Conservation (phyloP, 2,113 vertebrate genomes). For the Perca schrenkii region DNA sequence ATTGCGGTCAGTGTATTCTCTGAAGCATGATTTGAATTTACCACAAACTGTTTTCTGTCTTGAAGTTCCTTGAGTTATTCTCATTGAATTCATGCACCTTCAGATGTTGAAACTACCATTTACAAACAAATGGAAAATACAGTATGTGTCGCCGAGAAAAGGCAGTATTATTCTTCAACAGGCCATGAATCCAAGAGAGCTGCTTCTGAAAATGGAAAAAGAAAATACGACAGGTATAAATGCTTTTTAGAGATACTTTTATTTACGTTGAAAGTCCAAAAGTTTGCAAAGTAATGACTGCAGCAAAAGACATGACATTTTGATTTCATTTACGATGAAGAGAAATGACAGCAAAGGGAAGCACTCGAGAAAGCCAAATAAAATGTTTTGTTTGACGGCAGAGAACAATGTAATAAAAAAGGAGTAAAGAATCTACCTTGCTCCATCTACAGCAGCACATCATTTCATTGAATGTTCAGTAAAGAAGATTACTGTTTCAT, state of each 20-base stretch:
- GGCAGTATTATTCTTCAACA: neutral
- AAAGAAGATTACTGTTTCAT: conserved; percentile 73
- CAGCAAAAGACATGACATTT: conserved; percentile 65
- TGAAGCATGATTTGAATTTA: conserved; percentile 36
- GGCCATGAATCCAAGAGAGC: conserved; percentile 26
- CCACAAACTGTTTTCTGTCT: conserved; percentile 18
- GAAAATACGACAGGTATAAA: conserved; percentile 40
- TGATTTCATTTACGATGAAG: conserved; percentile 70
- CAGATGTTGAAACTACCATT: conserved; percentile 24
- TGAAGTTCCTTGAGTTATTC: conserved; percentile 21
- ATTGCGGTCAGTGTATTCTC: neutral
- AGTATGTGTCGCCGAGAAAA: neutral
- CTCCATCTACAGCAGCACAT: conserved; percentile 55
- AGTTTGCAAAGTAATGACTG: conserved; percentile 75
- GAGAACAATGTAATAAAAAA: conserved; percentile 69
- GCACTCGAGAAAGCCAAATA: conserved; percentile 61
- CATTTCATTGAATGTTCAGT: conserved; percentile 72
- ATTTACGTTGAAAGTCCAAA: conserved; percentile 58
- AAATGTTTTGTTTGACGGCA: conserved; percentile 62
- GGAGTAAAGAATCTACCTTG: conserved; percentile 1
- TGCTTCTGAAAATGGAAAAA: conserved; percentile 25
- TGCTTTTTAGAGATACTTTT: conserved; percentile 47
- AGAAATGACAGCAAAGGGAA: conserved; percentile 60
- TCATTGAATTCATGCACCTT: conserved; percentile 11
- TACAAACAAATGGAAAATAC: conserved; percentile 32